phyloP scores from a whole-genome alignment of 1,140 invertebrate species.

The Bombus breviceps region DNA sequence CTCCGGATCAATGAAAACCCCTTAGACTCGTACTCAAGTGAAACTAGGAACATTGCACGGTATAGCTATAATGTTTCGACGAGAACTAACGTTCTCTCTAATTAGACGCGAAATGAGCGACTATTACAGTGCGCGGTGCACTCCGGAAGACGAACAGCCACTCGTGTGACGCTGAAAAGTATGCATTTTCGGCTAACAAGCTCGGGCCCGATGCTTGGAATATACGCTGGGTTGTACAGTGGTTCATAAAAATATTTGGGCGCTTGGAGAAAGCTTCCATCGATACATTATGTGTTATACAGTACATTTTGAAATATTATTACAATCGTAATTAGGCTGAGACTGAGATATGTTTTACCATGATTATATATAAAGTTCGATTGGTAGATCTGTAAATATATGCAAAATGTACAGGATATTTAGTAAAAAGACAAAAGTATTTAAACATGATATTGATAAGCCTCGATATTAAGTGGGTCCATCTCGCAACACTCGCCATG shows the following conservation, averaged over 20 bases:
- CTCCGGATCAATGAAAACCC: neutral
- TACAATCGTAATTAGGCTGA: too few species aligned
- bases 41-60: neutral
- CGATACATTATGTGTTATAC: too few species aligned
- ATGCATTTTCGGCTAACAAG: constrained; percentile 36
- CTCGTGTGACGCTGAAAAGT: constrained; percentile 28
- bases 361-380: too few species aligned
- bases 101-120: constrained; percentile 63
- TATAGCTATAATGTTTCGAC: constrained; percentile 41
- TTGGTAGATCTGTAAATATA: too few species aligned
- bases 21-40: neutral
- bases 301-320: too few species aligned
- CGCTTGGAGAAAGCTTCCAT: neutral
- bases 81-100: constrained; percentile 60
- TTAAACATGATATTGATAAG: too few species aligned
- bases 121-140: constrained; percentile 47
- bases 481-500: too few species aligned
- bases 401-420: too few species aligned
- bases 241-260: neutral
- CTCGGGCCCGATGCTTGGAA: neutral
- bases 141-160: constrained; percentile 27
- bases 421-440: too few species aligned
- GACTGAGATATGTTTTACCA: too few species aligned
- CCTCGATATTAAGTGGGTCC: too few species aligned
- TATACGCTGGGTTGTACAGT: neutral